Base-by-base conservation (phyloP, 2,113 vertebrate genomes). In the Scopus umbretta region DNA sequence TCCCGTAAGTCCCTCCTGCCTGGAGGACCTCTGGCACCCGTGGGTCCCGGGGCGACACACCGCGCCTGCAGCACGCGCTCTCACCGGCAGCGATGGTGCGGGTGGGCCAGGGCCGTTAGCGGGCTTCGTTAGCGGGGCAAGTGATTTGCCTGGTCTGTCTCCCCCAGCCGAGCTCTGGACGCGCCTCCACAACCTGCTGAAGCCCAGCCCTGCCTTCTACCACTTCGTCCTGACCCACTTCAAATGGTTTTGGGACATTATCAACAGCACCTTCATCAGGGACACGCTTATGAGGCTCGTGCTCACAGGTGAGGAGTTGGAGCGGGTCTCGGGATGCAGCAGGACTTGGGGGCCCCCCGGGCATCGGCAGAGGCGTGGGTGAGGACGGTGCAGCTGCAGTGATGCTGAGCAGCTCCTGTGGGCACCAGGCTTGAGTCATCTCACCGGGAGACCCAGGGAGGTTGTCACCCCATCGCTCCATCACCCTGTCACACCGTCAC, bases 191-290 rank as follows among this genome's bases (percentile, higher is more conserved):
- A 76, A 92, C 13, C 67, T 98, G 53, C 47, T 99, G 95, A 99
- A 98, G 90, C 99, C 99, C 79, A 98, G 94, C 10, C 99, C 99
- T 11, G 59, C 97, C 3, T 93, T 95, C 50, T 56, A 96, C 80
- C 99, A 99, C 83, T 99, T 98, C 95, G 50, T 99, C 90, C 98
- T 99, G 66, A 99, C 99, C 4, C 98, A 99, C 21, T 99, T 99
- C 92, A 96, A 96, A 13, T 99, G 98, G 99, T 62, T 99, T 76
- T 99, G 99, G 99, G 84, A 98, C 84, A 63, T 99, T 29, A 80
- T 99, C 96, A 99, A 99, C 97, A 97, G 92, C 67, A 98, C 98
- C 45, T 99, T 99, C 96, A 96, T 99, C 78, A 97, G 98, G 9
- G 98, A 98, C 71, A 95, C 38, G 0, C 91, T 99, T 72, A 99